Percentiles rank a stretch among this genome's conserved stretches.
Conservation (phyloP, 2,113 vertebrate genomes). For the Trinectes maculatus region DNA sequence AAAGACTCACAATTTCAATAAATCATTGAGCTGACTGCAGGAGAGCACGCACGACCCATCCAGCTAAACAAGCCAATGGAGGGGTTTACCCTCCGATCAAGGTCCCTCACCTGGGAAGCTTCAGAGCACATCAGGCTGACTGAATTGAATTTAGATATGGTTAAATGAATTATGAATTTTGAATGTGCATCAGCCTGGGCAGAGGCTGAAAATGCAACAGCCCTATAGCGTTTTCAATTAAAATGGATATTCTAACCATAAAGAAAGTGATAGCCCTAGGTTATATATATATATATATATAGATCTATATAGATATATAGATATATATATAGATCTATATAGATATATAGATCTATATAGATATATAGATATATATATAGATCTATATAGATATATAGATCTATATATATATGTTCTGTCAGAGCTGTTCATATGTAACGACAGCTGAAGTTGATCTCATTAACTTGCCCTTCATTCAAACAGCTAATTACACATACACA, state of each 20-base stretch:
- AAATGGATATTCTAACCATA: conserved; percentile 58
- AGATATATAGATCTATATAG: conserved; percentile 18
- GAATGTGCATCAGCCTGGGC: conserved; percentile 76
- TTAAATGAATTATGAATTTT: conserved; percentile 82
- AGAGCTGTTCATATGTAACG: conserved; percentile 48
- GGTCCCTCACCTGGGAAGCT: conserved; percentile 70
- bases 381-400: not conserved
- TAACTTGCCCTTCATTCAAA: conserved; percentile 76
- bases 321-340: too few relatives aligned
- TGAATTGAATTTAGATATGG: conserved; percentile 68
- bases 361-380: too few relatives aligned
- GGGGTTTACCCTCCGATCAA: conserved; percentile 70
- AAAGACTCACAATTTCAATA: conserved; percentile 27
- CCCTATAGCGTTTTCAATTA: conserved; percentile 70
- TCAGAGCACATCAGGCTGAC: conserved; percentile 49
- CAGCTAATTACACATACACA: conserved; percentile 72
- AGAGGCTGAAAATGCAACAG: conserved; percentile 66
- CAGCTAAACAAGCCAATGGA: conserved; percentile 28
- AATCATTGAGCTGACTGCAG: conserved; percentile 39
- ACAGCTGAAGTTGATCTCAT: conserved; percentile 75
- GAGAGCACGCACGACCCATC: conserved; percentile 23
- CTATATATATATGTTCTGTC: conserved; percentile 39
- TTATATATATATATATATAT: not conserved
- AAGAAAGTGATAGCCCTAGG: conserved; percentile 17
- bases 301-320: too few relatives aligned